Base-by-base conservation (phyloP, 2,888 invertebrate species). In the Malthinus flaveolus region DNA sequence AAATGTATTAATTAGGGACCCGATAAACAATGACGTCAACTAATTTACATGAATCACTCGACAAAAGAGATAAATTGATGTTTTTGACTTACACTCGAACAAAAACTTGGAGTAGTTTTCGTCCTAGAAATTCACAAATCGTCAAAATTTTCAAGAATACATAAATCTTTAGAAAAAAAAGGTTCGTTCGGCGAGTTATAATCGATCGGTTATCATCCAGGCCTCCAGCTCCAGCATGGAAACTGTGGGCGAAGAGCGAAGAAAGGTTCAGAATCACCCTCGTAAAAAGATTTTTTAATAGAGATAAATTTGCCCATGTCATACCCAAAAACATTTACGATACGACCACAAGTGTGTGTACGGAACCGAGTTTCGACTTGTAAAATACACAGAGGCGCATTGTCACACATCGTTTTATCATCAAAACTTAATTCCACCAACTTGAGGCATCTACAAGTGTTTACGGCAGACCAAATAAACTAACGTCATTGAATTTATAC, bases 381-480 rank as follows among this genome's bases (percentile, higher is more conserved):
- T 60, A 48, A 57, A 59, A 63, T 50, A 56, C 42, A 7, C 37
- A 13, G 3, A 23, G 7, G 9, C 31, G 48, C 61, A 49, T 56
- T 51, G 55, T 39, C 44, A 55, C 36, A 12, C 10, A 33, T 47
- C 31, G 39, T 52, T 49, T 48, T 36, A 33, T 13, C 47, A 71
- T 73, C 76, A 66, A 77, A 74, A 76, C 73, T 75, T 34, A 48
- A 59, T 73, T 76, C 73, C 68, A 51, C 67, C 66, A 73, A 71
- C 72, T 74, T 70, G 71, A 74, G 73, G 71, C 71, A 74, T 76
- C 75, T 71, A 77, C 77, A 77, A 77, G 77, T 76, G 77, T 75
- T 75, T 74, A 66, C 68, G 70, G 71, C 70, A 49, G 74, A 57
- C 70, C 77, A 71, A 62, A 35, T 51, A 46, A 60, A 49, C 63